phyloP scores from a whole-genome alignment of 2,797 vertebrate genomes.

The Pterois miles region DNA sequence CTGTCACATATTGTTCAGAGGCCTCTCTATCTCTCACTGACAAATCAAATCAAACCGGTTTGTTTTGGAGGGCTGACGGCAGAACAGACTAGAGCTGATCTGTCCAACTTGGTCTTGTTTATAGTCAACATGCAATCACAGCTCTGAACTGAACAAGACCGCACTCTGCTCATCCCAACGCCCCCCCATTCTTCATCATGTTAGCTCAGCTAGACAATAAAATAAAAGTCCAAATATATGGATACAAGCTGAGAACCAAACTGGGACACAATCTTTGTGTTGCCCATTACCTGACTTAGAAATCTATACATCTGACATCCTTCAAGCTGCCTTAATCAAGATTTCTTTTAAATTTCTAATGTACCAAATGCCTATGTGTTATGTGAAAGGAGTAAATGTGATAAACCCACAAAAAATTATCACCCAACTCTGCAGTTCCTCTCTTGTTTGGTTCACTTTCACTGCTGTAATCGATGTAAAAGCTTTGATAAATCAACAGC shows the following conservation, averaged over 20 bases:
- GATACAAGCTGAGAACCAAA: not conserved
- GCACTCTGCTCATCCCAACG: not conserved
- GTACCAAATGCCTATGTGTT: not conserved
- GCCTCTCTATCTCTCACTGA: constrained; percentile 62
- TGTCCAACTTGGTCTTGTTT: constrained; percentile 48
- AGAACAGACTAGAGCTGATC: constrained; percentile 43
- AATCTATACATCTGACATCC: not conserved
- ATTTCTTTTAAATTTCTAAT: not conserved
- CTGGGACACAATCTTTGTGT: not conserved
- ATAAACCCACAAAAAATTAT: not conserved
- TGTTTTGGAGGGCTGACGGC: constrained; percentile 54
- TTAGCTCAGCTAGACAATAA: constrained; percentile 9
- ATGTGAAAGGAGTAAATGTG: not conserved
- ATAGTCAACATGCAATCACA: constrained; percentile 56
- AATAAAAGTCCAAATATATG: not conserved
- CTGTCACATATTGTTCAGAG: constrained; percentile 65
- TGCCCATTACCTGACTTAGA: not conserved
- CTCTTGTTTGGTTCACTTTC: not conserved
- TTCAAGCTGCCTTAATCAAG: not conserved
- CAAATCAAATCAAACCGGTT: constrained; percentile 72
- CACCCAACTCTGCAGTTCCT: not conserved
- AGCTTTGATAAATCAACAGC: not conserved
- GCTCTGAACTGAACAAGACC: constrained; percentile 19
- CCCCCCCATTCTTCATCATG: constrained; percentile 13
- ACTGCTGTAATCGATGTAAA: not conserved